Evolutionary conservation across 2,888 invertebrate species (phyloP).

Genomic region (Pherbina coryleti): DNA sequence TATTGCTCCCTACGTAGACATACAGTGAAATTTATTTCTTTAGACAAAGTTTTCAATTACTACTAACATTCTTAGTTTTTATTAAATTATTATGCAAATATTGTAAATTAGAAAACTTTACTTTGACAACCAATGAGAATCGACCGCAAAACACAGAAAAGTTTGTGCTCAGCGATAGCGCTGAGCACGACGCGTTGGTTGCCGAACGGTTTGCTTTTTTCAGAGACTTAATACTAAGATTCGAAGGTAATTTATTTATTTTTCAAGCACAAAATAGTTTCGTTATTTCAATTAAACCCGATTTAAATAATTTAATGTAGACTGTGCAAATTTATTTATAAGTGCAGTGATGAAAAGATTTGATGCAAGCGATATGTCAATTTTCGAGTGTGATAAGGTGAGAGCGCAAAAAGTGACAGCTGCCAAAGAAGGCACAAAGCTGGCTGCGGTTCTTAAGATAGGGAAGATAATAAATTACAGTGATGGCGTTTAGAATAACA

Average conservation of each 20-base stretch:
- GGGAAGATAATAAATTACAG: background rate
- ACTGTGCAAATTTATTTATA: too few relatives aligned
- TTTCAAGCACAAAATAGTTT: background rate
- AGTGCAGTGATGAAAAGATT: too few relatives aligned
- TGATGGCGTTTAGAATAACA: background rate
- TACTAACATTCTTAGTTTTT: background rate
- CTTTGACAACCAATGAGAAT: background rate
- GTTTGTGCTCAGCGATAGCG: background rate
- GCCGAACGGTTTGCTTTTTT: background rate
- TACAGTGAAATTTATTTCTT: background rate
- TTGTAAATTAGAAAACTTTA: slow-evolving; percentile 9
- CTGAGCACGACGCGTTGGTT: background rate
- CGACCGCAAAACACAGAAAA: background rate
- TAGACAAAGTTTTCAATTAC: background rate
- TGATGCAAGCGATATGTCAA: too few relatives aligned
- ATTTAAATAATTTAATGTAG: too few relatives aligned
- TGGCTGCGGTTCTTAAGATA: background rate
- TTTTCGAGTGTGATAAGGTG: too few relatives aligned
- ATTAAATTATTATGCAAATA: slow-evolving; percentile 33
- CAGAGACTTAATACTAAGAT: background rate
- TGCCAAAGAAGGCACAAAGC: background rate
- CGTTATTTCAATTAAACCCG: too few relatives aligned
- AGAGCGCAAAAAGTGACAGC: background rate
- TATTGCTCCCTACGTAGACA: too few relatives aligned
- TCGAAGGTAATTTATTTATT: background rate